Evolutionary conservation across 2,113 vertebrate species (phyloP), one percentile per base, ranked within the genome.

Genomic region (Genyomyrus donnyi): DNA sequence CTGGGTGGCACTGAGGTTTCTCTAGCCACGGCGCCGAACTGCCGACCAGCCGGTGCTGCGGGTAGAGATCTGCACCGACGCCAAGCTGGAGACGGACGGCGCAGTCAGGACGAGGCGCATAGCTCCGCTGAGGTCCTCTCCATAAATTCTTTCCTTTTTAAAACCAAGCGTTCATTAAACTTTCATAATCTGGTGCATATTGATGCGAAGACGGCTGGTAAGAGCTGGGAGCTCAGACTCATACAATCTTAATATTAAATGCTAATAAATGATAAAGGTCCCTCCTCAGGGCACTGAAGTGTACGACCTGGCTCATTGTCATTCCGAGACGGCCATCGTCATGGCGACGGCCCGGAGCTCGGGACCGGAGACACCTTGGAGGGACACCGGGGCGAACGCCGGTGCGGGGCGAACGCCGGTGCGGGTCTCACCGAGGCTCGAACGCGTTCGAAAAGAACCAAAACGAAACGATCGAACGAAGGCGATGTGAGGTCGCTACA

Each of bases 191-290:
- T 13, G 35, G 31, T 9, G 50, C 89, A 39, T 50, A 39, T 89
- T 24, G 21, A 39, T 48, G 70, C n/a, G 70, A 27, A 11, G 66
- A 24, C 8, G 31, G 31, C 27, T 52, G 8, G 89, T 46, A 58
- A 58, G 19, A 49, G 17, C 88, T 58, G 42, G 45, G 49, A n/a
- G 66, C 48, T 49, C 49, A 42, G 66, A 89, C 50, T 80, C 49
- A 39, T 46, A 85, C 39, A 3, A 35, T 62, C 77, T 85, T 46
- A 89, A 89, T 46, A 89, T 85, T 89, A 58, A 85, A 19, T 42
- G 52, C 80, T 58, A 27, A 58, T 84, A 21, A 62, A 58, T 80
- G 70, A 17, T 52, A 83, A 89, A 80, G 88, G 46, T 19, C 4
- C 11, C 74, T 1, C 88, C 62, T 17, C 27, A 9, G 27, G 27